These are phyloP conservation scores for Vireo altiloquus DNA, from an alignment of 2,113 vertebrate genomes.

Conservation along the genomic window DNA sequence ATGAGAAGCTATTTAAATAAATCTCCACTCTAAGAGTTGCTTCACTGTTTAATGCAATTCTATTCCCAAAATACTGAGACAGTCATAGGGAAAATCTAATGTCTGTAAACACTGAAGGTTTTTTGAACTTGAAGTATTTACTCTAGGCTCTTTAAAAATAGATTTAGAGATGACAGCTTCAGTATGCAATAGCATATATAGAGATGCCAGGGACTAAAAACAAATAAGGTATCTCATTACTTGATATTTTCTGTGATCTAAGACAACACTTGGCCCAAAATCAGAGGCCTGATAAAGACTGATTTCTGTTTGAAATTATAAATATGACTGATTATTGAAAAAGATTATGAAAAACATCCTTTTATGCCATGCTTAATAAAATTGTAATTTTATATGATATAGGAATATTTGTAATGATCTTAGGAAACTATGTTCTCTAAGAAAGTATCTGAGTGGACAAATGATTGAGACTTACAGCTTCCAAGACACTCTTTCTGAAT, in stretches of 20 bases:
- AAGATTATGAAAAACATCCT: neutral
- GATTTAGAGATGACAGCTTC: neutral
- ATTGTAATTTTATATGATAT: neutral
- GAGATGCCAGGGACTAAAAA: neutral
- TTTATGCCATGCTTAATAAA: neutral
- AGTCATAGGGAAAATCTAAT: neutral
- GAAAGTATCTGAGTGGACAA: neutral
- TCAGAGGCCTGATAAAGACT: neutral
- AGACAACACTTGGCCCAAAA: neutral
- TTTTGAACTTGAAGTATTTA: neutral
- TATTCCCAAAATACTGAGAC: neutral
- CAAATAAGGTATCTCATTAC: neutral
- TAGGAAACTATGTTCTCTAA: neutral
- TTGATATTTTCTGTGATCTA: neutral
- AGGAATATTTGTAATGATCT: neutral
- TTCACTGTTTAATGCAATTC: neutral
- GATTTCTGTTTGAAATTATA: neutral
- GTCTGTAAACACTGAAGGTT: neutral
- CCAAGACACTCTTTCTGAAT: neutral
- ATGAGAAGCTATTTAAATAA: neutral
- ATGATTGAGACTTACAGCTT: neutral
- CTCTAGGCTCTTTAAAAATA: neutral
- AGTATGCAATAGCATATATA: neutral
- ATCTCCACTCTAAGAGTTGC: neutral
- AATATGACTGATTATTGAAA: neutral